Evolutionary conservation across 2,888 invertebrate species (phyloP).

Genomic region (Athalia cordata): DNA sequence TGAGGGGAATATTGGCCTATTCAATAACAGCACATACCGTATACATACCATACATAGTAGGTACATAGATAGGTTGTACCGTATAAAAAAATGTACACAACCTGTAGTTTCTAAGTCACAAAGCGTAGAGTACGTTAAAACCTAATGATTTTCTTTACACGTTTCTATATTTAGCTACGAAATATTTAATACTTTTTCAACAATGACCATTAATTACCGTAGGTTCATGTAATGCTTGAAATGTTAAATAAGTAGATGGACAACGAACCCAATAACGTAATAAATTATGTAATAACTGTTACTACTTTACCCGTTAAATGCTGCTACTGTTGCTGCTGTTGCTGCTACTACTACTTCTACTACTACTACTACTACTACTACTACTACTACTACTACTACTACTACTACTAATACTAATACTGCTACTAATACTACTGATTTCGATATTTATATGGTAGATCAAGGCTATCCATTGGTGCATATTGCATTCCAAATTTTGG

Average conservation of each 20-base stretch:
- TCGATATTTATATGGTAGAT: too few relatives aligned
- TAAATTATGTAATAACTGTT: not conserved
- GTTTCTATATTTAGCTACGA: constrained; percentile 57
- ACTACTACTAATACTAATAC: too few relatives aligned
- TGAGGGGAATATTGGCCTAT: too few relatives aligned
- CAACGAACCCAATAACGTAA: constrained; percentile 36
- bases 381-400: too few relatives aligned
- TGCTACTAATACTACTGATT: too few relatives aligned
- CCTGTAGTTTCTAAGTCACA: not conserved
- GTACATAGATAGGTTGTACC: not conserved
- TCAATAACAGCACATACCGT: too few relatives aligned
- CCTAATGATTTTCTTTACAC: constrained; percentile 48
- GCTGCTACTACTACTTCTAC: too few relatives aligned
- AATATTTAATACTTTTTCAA: constrained; percentile 69
- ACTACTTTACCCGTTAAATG: not conserved
- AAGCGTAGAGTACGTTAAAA: constrained; percentile 6
- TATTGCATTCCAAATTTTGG: too few relatives aligned
- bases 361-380: too few relatives aligned
- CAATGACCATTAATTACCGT: constrained; percentile 9
- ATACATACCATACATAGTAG: not conserved
- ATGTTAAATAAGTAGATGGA: constrained; percentile 16
- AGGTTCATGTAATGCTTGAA: not conserved
- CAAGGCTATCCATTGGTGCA: too few relatives aligned
- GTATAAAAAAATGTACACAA: not conserved
- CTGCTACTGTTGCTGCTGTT: too few relatives aligned